Evolutionary conservation across 2,888 invertebrate genomes (phyloP).

Genomic region (Thymelicus lineola): DNA sequence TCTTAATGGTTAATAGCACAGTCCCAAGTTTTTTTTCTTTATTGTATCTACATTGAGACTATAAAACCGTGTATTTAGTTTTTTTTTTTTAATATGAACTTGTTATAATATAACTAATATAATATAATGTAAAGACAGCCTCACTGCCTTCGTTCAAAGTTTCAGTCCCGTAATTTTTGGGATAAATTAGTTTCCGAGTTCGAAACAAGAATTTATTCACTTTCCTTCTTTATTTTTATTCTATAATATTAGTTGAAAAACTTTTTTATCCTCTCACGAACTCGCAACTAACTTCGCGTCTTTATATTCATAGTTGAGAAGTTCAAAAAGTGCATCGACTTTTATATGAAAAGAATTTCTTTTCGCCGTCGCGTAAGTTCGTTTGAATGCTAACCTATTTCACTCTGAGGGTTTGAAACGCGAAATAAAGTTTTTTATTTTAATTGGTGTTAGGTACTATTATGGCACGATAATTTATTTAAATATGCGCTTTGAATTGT

Average conservation of each 20-base stretch:
- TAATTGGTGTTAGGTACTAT: not conserved
- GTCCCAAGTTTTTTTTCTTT: no score
- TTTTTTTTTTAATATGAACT: no score
- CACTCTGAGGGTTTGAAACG: not conserved
- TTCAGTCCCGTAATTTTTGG: not conserved
- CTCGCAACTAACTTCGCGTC: not conserved
- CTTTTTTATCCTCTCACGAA: not conserved
- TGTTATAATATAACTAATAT: no score
- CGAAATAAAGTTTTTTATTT: not conserved
- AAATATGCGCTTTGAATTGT: no score
- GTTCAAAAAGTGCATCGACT: constrained; percentile 11
- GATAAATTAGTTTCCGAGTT: not conserved
- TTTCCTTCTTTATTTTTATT: not conserved
- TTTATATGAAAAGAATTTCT: constrained; percentile 1
- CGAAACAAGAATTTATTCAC: constrained; percentile 3
- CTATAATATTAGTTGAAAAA: not conserved
- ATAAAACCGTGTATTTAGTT: no score
- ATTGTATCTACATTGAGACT: no score
- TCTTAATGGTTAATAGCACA: no score
- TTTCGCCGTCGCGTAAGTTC: constrained; percentile 10
- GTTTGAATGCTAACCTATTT: constrained; percentile 7
- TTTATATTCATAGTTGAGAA: constrained; percentile 9
- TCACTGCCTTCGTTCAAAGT: not conserved
- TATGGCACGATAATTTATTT: no score
- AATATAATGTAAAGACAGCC: no score